Percentiles rank a stretch among this genome's conserved stretches.
Conservation (phyloP, 2,888 invertebrate species). For the Limnephilus auricula region DNA sequence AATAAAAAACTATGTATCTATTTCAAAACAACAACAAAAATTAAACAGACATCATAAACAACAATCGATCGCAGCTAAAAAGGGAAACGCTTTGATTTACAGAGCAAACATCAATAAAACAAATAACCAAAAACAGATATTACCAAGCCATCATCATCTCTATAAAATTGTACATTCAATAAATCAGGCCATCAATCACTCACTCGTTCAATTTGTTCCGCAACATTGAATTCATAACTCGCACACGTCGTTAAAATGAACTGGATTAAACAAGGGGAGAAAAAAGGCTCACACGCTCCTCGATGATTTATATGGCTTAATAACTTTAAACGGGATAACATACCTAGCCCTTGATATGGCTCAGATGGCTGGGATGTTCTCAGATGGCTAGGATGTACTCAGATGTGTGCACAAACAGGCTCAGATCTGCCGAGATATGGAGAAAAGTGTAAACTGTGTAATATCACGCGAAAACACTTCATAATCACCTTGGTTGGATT, state of each 20-base stretch:
- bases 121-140: background rate
- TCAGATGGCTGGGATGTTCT: background rate
- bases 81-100: background rate
- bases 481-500: background rate
- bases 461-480: conserved; percentile 28
- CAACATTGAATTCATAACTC: background rate
- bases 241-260: background rate
- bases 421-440: background rate
- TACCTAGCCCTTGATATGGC: background rate
- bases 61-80: background rate
- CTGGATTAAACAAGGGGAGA: conserved; percentile 4
- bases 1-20: too few species aligned
- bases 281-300: conserved; percentile 39
- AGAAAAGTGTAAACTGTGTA: background rate
- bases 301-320: conserved; percentile 56
- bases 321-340: conserved; percentile 33
- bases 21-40: too few species aligned
- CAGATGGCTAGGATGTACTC: background rate
- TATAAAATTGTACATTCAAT: background rate
- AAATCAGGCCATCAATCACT: background rate
- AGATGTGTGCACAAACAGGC: background rate
- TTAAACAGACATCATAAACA: background rate
- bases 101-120: background rate
- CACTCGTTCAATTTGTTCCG: background rate
- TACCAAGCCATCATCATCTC: background rate